Conservation (phyloP, 2,113 vertebrate species). For the Glareola pratincola region DNA sequence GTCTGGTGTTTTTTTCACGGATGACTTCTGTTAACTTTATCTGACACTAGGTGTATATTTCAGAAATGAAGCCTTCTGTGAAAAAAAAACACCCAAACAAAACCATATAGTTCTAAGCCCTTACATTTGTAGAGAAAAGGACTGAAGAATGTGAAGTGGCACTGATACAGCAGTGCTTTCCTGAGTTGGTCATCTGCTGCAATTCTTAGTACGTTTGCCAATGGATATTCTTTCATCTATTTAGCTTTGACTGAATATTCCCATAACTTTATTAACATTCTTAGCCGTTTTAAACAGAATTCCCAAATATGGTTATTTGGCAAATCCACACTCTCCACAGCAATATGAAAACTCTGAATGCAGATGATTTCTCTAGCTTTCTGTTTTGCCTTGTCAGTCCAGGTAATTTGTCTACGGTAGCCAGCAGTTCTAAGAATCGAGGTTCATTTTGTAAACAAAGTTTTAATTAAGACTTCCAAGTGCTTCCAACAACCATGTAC, state of each 20-base stretch:
- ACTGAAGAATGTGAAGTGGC: background rate
- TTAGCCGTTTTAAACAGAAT: background rate
- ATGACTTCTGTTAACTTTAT: background rate
- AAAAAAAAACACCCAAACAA: background rate
- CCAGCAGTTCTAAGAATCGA: background rate
- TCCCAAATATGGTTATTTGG: background rate
- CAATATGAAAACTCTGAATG: background rate
- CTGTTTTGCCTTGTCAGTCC: background rate
- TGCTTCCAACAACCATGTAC: background rate
- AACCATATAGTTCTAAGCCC: background rate
- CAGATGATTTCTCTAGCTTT: background rate
- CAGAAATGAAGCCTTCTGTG: background rate
- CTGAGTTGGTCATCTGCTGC: background rate
- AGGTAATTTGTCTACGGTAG: background rate
- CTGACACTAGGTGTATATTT: background rate
- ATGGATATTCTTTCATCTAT: background rate
- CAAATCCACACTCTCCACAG: background rate
- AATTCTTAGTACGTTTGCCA: background rate
- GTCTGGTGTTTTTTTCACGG: background rate
- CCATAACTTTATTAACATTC: background rate
- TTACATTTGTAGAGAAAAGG: background rate
- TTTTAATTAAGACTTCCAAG: background rate
- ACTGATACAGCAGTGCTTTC: background rate
- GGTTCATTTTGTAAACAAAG: background rate
- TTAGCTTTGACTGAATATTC: background rate